Evolutionary conservation across 1,140 invertebrate species (phyloP), one percentile per base, ranked within the genome.

Genomic region (Drosophila pruinosa): DNA sequence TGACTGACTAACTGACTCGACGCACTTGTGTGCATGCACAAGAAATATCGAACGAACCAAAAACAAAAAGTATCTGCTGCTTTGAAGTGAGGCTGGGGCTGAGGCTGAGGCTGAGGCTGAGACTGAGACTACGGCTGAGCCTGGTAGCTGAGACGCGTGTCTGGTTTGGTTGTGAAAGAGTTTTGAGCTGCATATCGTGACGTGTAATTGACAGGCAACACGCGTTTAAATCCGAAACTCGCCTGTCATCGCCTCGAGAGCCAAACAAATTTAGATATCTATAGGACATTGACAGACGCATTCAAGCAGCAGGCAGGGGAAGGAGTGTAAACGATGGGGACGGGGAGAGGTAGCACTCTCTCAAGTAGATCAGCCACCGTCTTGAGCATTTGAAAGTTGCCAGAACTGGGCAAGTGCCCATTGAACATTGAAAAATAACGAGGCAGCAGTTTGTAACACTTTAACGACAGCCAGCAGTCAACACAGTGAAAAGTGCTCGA

Each of bases 201-300:
- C 81, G 54, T 72, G 38, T 77, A 83, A 88, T 83, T 89, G 85
- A 89, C 85, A 83, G 76, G 64, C 75, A 71, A 83, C 85, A 89
- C 78, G 82, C 79, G 83, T 70, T 80, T 78, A 78, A 71, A 70
- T 64, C 57, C 38, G 38, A 58, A 56, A 59, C 50, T 67, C 48
- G 56, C 54, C 75, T 83, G 79, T 83, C 79, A 83, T 78, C 79
- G 75, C 79, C 75, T 77, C 61, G 63, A 76, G 68, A 65, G 73
- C 78, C 73, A 73, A 64, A 82, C 79, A 78, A 72, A 78, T 83
- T 82, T 83, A 64, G 52, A 77, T 82, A 75, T 73, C 63, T 47
- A 59, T 63, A n/a, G 45, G 34, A 56, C 45, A 67, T 58, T 58
- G 62, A 78, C 67, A 53, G 43, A 12, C 43, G 14, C 21, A 15